A percentile compares a stretch with the other conserved stretches of the same genome.
Conservation (phyloP, 2,113 vertebrate species). For the Euleptes europaea region DNA sequence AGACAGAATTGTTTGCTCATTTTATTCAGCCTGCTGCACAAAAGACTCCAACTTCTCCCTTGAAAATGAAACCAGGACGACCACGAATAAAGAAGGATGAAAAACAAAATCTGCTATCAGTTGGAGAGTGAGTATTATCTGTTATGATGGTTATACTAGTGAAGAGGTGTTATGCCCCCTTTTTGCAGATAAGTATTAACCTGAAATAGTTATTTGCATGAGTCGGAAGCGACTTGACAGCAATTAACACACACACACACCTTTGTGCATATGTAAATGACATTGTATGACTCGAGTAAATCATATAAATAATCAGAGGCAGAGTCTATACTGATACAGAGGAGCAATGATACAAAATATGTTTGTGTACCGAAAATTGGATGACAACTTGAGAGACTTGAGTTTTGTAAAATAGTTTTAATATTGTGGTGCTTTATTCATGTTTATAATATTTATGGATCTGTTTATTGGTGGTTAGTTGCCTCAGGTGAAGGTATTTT, state of each 20-base stretch:
- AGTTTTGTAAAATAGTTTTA: background rate
- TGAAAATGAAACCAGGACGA: conserved; percentile 98
- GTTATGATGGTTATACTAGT: conserved; percentile 11
- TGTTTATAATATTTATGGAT: background rate
- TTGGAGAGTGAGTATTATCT: conserved; percentile 89
- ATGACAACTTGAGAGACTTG: background rate
- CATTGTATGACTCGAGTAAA: background rate
- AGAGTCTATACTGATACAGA: background rate
- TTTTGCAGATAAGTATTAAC: conserved; percentile 17
- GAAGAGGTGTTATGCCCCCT: conserved; percentile 26
- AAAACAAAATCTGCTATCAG: conserved; percentile 94
- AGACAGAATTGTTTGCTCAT: conserved; percentile 98
- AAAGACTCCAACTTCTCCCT: conserved; percentile 96
- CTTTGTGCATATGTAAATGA: background rate
- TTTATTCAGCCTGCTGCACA: conserved; percentile 99
- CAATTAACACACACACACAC: no score
- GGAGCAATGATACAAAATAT: background rate
- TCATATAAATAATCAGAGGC: background rate
- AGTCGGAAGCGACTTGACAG: no score
- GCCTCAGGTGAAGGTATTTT: background rate
- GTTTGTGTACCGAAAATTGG: background rate
- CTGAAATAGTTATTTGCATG: background rate
- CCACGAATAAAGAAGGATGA: conserved; percentile 98
- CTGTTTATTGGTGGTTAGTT: background rate
- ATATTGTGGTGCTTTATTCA: background rate